These are phyloP conservation scores for Galleria mellonella DNA, from an alignment of 1,140 invertebrate genomes.

Conservation along the genomic window DNA sequence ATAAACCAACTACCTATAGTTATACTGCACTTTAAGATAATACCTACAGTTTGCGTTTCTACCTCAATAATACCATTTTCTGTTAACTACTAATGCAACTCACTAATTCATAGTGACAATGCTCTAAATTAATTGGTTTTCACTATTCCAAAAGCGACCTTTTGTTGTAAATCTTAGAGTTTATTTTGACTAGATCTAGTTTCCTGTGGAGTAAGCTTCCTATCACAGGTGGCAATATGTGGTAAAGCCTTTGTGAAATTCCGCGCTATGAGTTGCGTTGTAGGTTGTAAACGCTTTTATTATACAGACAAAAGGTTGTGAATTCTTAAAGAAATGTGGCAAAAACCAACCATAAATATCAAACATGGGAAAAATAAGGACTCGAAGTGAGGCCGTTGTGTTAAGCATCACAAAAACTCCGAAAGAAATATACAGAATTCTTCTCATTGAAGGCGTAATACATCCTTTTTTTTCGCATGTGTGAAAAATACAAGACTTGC, in stretches of 20 bases:
- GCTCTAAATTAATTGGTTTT: constrained; percentile 21
- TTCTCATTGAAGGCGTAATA: neutral
- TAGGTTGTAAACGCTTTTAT: constrained; percentile 18
- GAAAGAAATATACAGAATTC: neutral
- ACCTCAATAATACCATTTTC: constrained; percentile 25
- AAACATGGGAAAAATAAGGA: constrained; percentile 5
- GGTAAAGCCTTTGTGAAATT: constrained; percentile 24
- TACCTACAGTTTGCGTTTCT: no score
- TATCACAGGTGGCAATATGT: constrained; percentile 41
- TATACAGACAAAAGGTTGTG: constrained; percentile 18
- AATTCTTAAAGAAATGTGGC: constrained; percentile 11
- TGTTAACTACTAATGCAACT: constrained; percentile 9
- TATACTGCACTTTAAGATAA: no score
- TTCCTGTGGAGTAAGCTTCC: constrained; percentile 28
- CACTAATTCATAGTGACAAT: constrained; percentile 22
- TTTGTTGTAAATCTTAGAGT: constrained; percentile 10
- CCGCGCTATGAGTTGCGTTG: constrained; percentile 12
- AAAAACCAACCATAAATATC: constrained; percentile 15
- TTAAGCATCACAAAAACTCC: constrained; percentile 5
- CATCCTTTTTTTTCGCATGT: no score
- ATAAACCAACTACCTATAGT: no score
- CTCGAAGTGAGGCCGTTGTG: constrained; percentile 3
- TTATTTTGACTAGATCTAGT: constrained; percentile 9
- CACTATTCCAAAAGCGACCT: constrained; percentile 12
- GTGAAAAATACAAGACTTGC: no score